Conservation (phyloP, 2,797 vertebrate species). For the Danio aesculapii region DNA sequence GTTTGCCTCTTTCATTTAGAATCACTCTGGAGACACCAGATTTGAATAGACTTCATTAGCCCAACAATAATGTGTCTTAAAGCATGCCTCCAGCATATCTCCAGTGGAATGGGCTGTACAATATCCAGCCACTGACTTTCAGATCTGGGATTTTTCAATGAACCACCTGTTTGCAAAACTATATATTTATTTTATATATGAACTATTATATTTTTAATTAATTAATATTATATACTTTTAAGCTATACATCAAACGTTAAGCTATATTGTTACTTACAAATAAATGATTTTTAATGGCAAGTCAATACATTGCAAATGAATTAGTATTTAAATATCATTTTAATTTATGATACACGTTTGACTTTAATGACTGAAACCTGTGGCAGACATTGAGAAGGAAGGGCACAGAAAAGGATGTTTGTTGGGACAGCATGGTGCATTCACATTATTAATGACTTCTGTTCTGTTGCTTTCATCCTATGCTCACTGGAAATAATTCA, state of each 20-base stretch:
- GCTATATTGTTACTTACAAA: too few relatives aligned
- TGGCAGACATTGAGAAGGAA: background rate
- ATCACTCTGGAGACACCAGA: conserved; percentile 38
- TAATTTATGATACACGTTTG: background rate
- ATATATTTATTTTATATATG: background rate
- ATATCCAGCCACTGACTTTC: background rate
- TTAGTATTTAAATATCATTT: background rate
- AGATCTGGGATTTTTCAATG: background rate
- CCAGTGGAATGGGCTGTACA: background rate
- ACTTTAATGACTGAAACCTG: background rate
- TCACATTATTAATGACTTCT: background rate
- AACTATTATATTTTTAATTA: too few relatives aligned
- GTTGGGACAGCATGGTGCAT: background rate
- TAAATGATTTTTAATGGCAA: too few relatives aligned
- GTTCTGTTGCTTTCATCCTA: background rate
- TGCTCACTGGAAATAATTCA: conserved; percentile 20
- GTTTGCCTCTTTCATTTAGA: conserved; percentile 42
- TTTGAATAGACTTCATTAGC: conserved; percentile 57
- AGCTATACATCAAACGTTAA: too few relatives aligned
- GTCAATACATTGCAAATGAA: background rate
- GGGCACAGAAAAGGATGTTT: background rate
- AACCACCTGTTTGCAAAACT: background rate
- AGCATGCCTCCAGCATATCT: conserved; percentile 32
- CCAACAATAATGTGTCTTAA: conserved; percentile 33
- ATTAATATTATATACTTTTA: too few relatives aligned